phyloP scores from a whole-genome alignment of 37 sponge, comb jelly and placozoan species.

The Crambe crambe region DNA sequence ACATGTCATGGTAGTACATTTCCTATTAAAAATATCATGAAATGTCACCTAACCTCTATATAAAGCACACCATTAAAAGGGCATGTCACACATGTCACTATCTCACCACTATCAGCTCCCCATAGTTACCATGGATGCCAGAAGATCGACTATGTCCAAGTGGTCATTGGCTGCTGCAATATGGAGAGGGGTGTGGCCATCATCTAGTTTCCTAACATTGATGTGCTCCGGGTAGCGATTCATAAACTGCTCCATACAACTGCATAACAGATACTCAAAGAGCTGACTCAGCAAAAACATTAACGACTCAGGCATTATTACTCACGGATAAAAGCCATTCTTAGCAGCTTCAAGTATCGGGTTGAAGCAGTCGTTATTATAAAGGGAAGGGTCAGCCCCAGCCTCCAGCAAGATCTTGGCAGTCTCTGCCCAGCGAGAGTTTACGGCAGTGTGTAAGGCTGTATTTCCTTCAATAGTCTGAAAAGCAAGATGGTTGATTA shows the following conservation, averaged over 20 bases:
- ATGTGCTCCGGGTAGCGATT: constrained; percentile 20
- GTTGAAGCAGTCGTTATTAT: neutral
- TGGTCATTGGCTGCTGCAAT: constrained; percentile 45
- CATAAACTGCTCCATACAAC: constrained; percentile 46
- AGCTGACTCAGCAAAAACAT: neutral
- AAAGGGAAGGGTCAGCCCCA: constrained; percentile 23
- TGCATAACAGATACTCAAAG: constrained; percentile 6
- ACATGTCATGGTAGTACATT: no score
- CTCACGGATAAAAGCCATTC: constrained; percentile 18
- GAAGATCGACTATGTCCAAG: constrained; percentile 26
- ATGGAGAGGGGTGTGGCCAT: constrained; percentile 66
- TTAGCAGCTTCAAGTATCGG: constrained; percentile 9
- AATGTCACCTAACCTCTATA: no score
- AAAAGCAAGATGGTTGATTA: no score
- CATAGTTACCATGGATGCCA: constrained; percentile 38
- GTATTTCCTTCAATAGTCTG: constrained; percentile 34
- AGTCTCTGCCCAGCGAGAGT: neutral
- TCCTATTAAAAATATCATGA: no score
- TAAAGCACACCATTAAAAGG: no score
- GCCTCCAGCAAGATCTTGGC: constrained; percentile 6
- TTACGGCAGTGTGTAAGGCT: constrained; percentile 19
- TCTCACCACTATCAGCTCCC: no score
- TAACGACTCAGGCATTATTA: neutral
- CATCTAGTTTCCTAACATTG: constrained; percentile 38
- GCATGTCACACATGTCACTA: no score